Evolutionary conservation across 2,113 vertebrate species (phyloP).

Genomic region (Thomomys bottae): DNA sequence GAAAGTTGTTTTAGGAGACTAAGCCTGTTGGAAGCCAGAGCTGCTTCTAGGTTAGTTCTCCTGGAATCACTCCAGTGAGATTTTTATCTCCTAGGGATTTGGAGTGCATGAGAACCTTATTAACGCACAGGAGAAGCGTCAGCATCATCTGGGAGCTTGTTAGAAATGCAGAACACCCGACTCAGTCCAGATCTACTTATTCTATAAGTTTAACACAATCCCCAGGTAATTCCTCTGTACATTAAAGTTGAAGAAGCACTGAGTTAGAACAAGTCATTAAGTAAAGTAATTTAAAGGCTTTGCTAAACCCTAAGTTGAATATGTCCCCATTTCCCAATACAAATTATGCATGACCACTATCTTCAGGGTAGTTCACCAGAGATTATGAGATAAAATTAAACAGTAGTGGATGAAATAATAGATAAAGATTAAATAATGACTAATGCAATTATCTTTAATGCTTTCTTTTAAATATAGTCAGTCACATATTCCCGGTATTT

Average conservation of each 20-base stretch:
- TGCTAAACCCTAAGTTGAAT: constrained; percentile 28
- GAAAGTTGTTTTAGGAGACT: not conserved
- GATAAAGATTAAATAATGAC: not conserved
- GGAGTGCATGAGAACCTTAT: not conserved
- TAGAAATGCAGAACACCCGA: constrained; percentile 42
- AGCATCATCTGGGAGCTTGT: not conserved
- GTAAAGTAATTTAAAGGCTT: constrained; percentile 53
- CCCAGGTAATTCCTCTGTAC: constrained; percentile 39
- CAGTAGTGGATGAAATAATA: not conserved
- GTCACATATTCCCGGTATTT: not conserved
- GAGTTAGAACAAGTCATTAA: constrained; percentile 57
- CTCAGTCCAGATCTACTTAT: not conserved
- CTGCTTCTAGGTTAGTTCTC: not conserved
- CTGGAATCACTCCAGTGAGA: not conserved
- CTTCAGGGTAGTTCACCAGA: not conserved
- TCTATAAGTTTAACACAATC: constrained; percentile 45
- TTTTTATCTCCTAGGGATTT: not conserved
- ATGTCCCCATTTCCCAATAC: not conserved
- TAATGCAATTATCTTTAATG: not conserved
- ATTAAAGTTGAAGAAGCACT: constrained; percentile 36
- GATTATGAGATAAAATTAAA: constrained; percentile 49
- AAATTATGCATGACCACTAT: not conserved
- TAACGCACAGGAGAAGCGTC: not conserved
- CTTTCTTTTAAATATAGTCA: not conserved
- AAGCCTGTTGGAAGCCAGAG: accelerated